Evolutionary conservation across 2,113 vertebrate genomes (phyloP), one percentile per base, ranked within the genome.

Genomic region (Calcarius ornatus): DNA sequence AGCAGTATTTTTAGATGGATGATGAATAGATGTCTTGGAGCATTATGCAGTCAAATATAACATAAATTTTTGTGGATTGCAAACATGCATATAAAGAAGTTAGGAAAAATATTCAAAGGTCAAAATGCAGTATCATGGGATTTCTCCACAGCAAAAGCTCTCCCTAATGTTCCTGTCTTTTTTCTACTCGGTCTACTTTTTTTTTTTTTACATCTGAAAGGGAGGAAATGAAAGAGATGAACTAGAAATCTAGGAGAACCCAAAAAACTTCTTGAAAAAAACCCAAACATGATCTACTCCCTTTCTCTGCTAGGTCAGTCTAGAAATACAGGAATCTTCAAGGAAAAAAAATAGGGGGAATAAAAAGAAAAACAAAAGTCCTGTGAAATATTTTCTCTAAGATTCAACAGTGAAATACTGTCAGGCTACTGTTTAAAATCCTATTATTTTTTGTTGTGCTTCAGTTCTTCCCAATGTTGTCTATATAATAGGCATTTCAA

Each of bases 391-490:
- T 86, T 93, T 91, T 93, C 38, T 77, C 19, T 77, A 78, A 81
- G 68, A 73, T 69, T 78, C 78, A 86, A 92, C 33, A 86, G 13
- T 70, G 59, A 86, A 95, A 95, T 80, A 83, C 54, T 57, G 40
- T 73, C 71, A 83, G 64, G 35, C 33, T 88, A 77, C 79, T 92
- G 72, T 86, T 93, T 81, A 86, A 95, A 90, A 94, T 94, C 71
- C 88, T 73, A 93, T 93, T 95, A 90, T 83, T 93, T 93, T 94
- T 84, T 93, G 64, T 56, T 54, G 80, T 86, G 92, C 86, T 94
- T 92, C 91, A 93, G 86, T 83, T 94, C 95, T 94, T 95, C 83
- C 54, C 92, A 93, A 75, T 83, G 72, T 92, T 94, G 86, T 94
- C 91, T 81, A 93, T 71, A 81, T 73, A 94, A 88, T 83, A 92